Evolutionary conservation across 2,113 vertebrate genomes (phyloP), one percentile per base, ranked within the genome.

Genomic region (Cyprinodon variegatus): DNA sequence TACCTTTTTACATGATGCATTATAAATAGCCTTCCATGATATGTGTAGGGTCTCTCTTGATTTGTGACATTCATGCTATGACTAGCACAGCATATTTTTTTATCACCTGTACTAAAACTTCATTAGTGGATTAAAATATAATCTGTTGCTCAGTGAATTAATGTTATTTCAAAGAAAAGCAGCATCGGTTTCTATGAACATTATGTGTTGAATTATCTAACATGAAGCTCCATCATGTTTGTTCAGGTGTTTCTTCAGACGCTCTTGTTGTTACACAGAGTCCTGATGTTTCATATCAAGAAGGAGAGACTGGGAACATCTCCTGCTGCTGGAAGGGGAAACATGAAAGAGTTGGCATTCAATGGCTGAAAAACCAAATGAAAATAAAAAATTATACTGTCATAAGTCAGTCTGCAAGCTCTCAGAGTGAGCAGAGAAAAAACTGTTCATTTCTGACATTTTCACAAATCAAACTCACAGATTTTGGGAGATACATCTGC

Each of bases 301-400:
- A 72, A 0, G 85, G 87, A 0, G 67, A 45, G 5, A 38, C 37
- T 0, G 72, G 11, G 0, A 53, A 0, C 38, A 75, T 90, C 59
- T 11, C 11, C 43, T 89, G 89, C 83, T 87, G 87, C 81, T 79
- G 79, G 77, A 7, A 1, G 2, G 0, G 0, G 0, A 0, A 0
- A 0, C 0, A 0, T 4, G 0, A 1, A 0, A 61, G 15, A 71
- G 0, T 8, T 0, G 0, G 0, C 11, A 3, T 86, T n/a, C 0
- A 0, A 0, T 89, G 86, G 87, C 0, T 67, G 0, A 87, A 83
- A 72, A 60, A 71, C 53, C 0, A 20, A 62, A 48, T n/a, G n/a
- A n/a, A n/a, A n/a, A 3, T 63, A 3, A 8, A 2, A 1, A 11
- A 0, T 0, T 1, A 13, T 0, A 0, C 0, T 1, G 2, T 9